Base-by-base conservation (phyloP, 1,140 invertebrate genomes). In the Drosophila azteca region DNA sequence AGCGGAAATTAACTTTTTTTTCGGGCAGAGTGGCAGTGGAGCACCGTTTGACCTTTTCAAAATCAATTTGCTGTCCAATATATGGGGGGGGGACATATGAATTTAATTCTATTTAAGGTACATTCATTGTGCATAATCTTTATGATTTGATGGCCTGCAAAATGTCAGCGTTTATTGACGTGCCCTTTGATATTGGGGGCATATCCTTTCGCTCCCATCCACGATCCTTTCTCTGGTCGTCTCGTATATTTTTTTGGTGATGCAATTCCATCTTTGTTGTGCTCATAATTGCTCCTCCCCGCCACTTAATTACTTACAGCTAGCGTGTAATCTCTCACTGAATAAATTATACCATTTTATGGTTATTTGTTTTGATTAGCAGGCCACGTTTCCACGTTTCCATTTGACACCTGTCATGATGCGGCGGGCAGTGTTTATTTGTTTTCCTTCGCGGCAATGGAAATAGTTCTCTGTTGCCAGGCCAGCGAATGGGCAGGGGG, bases 331-430 rank as follows among this genome's bases (percentile, higher is more conserved):
- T 69, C 66, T 69, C 39, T 69, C 66, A 69, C 39, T 77, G 59
- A 80, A 81, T 77, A 72, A 77, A 77, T 58, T 64, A 60, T 50
- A 73, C 63, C 31, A 45, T 60, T 77, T 82, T 82, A 82, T 78
- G 78, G 52, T 26, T 62, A 54, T 62, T 75, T 22, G 72, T 54
- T 60, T 60, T 67, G 71, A 75, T 75, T 75, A 75, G 72, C 26
- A 24, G 9, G 11, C 11, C 53, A 60, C 61, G 44, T 65, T 54
- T 31, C 29, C 29, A 8, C 7, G 24, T 26, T 26, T 4, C 65
- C 20, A 48, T 22, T 54, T 51, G 51, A 43, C 60, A 73, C 29
- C 60, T 63, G 70, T 29, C 71, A 74, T 20, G 17, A 20, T 20
- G 17, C 26, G 15, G 35, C 15, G 13, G 1, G 41, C 43, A 29